phyloP scores from a whole-genome alignment of 2,888 invertebrate species.

The Chirona hameri region DNA sequence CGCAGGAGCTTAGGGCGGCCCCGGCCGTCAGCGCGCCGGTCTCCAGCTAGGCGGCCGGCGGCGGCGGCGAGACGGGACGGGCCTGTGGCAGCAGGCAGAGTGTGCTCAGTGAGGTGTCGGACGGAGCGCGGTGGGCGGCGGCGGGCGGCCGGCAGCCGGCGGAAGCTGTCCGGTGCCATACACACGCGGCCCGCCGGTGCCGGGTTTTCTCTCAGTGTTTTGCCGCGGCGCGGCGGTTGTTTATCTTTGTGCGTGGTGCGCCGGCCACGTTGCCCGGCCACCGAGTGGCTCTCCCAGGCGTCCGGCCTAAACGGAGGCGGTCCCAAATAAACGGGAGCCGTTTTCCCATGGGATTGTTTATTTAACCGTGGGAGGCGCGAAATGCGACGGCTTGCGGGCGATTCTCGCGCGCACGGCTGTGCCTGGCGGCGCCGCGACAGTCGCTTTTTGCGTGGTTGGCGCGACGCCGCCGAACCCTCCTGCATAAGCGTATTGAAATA shows the following conservation, averaged over 20 bases:
- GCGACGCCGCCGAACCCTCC: neutral
- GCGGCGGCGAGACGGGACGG: neutral
- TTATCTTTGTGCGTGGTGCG: neutral
- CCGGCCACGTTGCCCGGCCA: neutral
- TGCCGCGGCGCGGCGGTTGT: constrained; percentile 6
- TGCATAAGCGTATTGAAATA: constrained; percentile 4
- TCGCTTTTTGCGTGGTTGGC: neutral
- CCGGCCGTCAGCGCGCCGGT: neutral
- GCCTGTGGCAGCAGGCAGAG: no score
- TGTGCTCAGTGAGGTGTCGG: no score
- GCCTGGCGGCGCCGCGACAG: neutral
- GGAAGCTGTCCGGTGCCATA: neutral
- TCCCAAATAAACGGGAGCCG: neutral
- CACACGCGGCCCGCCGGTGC: neutral
- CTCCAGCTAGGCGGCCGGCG: neutral
- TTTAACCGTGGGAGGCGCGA: constrained; percentile 9
- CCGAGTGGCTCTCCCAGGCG: neutral
- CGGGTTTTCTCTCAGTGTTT: neutral
- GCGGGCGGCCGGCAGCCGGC: neutral
- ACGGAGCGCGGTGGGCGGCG: neutral
- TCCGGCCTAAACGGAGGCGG: neutral
- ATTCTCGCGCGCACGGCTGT: neutral
- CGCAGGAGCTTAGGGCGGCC: neutral
- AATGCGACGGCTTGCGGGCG: neutral
- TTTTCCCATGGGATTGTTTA: constrained; percentile 22